phyloP scores from a whole-genome alignment of 2,797 vertebrate genomes.

The Lerista edwardsae region DNA sequence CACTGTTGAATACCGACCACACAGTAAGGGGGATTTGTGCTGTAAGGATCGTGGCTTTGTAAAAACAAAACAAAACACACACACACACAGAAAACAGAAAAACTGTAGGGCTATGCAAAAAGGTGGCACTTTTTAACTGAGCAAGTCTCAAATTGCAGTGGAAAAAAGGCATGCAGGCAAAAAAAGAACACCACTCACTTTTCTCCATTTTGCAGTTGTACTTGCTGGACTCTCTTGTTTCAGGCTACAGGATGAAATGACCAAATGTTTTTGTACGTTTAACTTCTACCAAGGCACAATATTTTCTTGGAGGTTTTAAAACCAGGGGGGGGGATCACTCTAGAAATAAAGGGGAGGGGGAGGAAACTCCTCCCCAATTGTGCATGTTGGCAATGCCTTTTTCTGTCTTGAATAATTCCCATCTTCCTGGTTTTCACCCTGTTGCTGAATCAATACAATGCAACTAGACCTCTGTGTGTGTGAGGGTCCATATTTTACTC shows the following conservation, averaged over 20 bases:
- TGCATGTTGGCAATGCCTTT: conserved; percentile 75
- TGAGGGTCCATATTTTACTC: not conserved
- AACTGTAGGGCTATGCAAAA: conserved; percentile 90
- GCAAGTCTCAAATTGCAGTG: conserved; percentile 37
- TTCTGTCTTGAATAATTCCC: conserved; percentile 32
- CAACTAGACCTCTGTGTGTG: conserved; percentile 42
- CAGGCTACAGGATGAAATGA: conserved; percentile 91
- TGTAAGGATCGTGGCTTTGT: conserved; percentile 30
- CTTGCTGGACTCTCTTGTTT: conserved; percentile 81
- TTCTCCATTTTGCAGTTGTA: conserved; percentile 83
- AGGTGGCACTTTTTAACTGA: conserved; percentile 77
- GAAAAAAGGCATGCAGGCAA: conserved; percentile 39
- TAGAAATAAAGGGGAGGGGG: conserved; percentile 56
- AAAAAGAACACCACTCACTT: conserved; percentile 39
- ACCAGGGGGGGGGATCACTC: not conserved
- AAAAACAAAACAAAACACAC: too few species aligned
- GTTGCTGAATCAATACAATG: not conserved
- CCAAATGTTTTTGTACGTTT: conserved; percentile 88
- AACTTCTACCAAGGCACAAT: conserved; percentile 86
- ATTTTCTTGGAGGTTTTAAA: conserved; percentile 72
- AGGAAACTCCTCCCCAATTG: conserved; percentile 58
- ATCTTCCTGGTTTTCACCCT: conserved; percentile 33
- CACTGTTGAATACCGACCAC: conserved; percentile 27
- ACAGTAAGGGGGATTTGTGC: conserved; percentile 12
- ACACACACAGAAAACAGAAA: too few species aligned